A percentile compares a stretch with the other conserved stretches of the same genome.
phyloP scores from a whole-genome alignment of 2,113 vertebrate genomes.

The Nibea albiflora region DNA sequence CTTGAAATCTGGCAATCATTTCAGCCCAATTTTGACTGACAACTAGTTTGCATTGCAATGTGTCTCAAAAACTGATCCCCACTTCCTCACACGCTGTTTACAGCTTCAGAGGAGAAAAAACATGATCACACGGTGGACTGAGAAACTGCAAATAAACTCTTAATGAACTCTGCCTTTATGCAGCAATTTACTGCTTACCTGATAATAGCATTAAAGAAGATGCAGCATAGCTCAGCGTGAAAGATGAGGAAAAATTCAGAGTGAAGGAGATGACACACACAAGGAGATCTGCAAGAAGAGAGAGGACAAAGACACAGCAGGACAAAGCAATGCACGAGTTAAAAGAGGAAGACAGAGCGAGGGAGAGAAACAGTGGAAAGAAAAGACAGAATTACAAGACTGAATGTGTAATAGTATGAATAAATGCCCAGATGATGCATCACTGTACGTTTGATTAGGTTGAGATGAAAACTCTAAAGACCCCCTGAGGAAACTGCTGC shows the following conservation, averaged over 20 bases:
- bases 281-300: neutral
- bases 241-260: neutral
- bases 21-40: no score
- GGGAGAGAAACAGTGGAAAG: neutral
- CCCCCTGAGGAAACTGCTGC: neutral
- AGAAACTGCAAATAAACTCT: neutral
- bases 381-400: neutral
- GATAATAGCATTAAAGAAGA: neutral
- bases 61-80: no score
- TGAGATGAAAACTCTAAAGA: neutral
- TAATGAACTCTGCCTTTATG: slow-evolving; percentile 1
- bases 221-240: neutral
- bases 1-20: no score
- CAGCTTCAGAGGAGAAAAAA: neutral
- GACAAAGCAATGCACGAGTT: neutral
- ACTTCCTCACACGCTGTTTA: neutral
- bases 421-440: neutral
- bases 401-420: neutral
- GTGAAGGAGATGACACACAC: neutral
- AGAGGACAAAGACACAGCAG: no score
- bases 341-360: neutral
- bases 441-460: neutral
- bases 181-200: neutral
- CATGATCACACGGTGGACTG: neutral
- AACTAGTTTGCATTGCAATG: no score